Evolutionary conservation across 2,797 vertebrate genomes (phyloP).

Genomic region (Prunella strophiata): DNA sequence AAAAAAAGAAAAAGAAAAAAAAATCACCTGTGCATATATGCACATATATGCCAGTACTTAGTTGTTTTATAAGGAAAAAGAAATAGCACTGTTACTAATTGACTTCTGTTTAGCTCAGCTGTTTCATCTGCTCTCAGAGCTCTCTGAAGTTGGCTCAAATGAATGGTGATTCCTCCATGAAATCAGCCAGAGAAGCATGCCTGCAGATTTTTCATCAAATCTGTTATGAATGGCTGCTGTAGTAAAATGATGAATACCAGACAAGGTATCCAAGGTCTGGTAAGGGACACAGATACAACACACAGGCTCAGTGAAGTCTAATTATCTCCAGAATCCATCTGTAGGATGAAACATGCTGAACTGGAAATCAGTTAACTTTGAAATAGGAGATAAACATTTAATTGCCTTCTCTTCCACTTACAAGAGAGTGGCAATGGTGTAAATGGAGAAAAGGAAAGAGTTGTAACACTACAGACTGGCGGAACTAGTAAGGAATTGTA

Average conservation of each 20-base stretch:
- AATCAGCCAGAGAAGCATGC: not conserved
- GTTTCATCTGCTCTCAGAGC: not conserved
- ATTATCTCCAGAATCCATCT: not conserved
- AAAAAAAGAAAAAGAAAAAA: not conserved
- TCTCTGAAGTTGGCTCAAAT: not conserved
- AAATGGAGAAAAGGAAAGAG: not conserved
- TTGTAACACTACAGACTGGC: not conserved
- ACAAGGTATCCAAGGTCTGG: not conserved
- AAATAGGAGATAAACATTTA: not conserved
- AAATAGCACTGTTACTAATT: not conserved
- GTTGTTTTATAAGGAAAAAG: not conserved
- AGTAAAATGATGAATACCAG: not conserved
- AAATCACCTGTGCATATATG: not conserved
- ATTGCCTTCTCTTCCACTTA: not conserved
- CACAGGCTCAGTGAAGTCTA: not conserved
- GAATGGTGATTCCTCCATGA: not conserved
- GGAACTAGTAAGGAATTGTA: not conserved
- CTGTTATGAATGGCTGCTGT: not conserved
- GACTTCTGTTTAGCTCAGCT: not conserved
- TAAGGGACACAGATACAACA: not conserved
- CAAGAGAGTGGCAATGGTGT: not conserved
- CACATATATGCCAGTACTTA: not conserved
- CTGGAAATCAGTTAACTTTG: not conserved
- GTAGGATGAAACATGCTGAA: not conserved
- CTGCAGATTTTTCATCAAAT: not conserved